Evolutionary conservation across 2,797 vertebrate genomes (phyloP), one percentile per base, ranked within the genome.

Genomic region (Neosalanx taihuensis): DNA sequence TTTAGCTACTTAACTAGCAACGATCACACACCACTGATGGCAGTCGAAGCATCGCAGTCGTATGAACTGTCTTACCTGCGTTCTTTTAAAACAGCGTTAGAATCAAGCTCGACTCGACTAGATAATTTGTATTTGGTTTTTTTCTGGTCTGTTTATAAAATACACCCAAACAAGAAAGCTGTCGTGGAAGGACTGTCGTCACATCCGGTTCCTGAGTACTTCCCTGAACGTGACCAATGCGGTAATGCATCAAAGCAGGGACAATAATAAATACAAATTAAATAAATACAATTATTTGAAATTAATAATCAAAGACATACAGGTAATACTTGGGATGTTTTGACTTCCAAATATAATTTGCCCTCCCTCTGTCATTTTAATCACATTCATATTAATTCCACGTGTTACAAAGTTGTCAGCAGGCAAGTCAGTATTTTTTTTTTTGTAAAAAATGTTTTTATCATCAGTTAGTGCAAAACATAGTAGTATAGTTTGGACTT

Each of bases 31-130:
- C 6, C 51, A 56, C 15, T n/a, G 18, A 18, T 56, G 15, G 17
- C 51, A 56, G 49, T 15, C 4, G 49, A 51, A 51, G 15, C 4
- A 15, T 51, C 49, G 15, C 49, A 9, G n/a, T 33, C 18, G 35
- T 56, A 31, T 18, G 56, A 53, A 0, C 3, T 26, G 51, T 58
- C 74, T 72, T 72, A 76, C 74, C 74, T 72, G 49, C 64, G 41
- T 31, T 49, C 15, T 57, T 53, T 26, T 20, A 60, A 31, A 57
- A 53, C 33, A 58, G 31, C 6, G 33, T 35, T 37, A 74, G 64
- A 17, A 51, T 66, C 15, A 51, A n/a, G 18, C 49, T 5, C 35
- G 23, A 15, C 37, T 49, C 31, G 56, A 66, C 9, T 5, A 10
- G 41, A 15, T 23, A 51, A 51, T 18, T 37, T 15, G 60, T 46